phyloP scores from a whole-genome alignment of 2,888 invertebrate genomes.

The Galeopsomyia nigrocyanea region DNA sequence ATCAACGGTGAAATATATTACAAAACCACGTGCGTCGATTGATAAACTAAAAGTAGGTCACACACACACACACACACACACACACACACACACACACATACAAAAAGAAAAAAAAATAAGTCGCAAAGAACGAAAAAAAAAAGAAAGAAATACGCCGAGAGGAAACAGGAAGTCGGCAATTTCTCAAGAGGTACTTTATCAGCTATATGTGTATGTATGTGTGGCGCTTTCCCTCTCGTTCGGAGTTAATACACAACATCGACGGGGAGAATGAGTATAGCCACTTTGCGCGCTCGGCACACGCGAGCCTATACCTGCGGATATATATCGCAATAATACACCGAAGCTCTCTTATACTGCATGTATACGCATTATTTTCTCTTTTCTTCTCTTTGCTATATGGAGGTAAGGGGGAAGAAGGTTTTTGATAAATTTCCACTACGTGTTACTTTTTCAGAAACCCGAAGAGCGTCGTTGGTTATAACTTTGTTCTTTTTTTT shows the following conservation, averaged over 20 bases:
- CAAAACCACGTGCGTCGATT: too few species aligned
- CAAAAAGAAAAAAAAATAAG: neutral
- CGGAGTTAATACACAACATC: neutral
- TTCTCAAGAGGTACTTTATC: slow-evolving; percentile 38
- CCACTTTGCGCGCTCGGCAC: neutral
- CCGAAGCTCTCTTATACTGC: slow-evolving; percentile 1
- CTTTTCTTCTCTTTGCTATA: neutral
- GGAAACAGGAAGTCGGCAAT: slow-evolving; percentile 23
- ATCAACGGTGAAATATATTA: too few species aligned
- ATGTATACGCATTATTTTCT: neutral
- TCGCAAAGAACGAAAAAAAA: neutral
- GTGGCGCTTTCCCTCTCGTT: neutral
- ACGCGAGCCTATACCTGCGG: neutral
- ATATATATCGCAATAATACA: neutral
- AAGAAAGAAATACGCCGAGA: neutral
- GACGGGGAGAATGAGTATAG: too few species aligned
- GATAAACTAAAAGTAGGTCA: too few species aligned
- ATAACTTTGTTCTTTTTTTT: neutral
- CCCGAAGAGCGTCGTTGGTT: neutral
- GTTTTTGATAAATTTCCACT: too few species aligned
- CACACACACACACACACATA: too few species aligned
- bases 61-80: too few species aligned
- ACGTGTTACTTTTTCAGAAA: neutral
- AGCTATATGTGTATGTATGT: slow-evolving; percentile 12
- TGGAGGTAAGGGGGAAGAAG: too few species aligned